A percentile compares a stretch with the other conserved stretches of the same genome.
phyloP scores from a whole-genome alignment of 2,797 vertebrate species.

The Gymnodraco acuticeps region DNA sequence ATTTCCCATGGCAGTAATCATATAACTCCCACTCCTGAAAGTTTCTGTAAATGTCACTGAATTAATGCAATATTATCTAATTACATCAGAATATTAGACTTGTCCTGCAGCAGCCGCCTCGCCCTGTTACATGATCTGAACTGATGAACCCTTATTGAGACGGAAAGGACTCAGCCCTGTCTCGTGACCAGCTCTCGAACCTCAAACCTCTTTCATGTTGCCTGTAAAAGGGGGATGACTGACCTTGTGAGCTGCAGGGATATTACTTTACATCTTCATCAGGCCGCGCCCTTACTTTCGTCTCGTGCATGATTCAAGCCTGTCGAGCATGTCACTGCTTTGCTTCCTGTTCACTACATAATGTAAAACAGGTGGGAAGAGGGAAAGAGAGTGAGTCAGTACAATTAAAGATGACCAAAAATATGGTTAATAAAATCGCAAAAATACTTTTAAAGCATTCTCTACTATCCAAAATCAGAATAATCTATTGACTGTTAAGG shows the following conservation, averaged over 20 bases:
- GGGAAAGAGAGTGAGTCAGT: conserved; percentile 3
- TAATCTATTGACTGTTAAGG: conserved; percentile 35
- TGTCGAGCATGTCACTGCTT: conserved; percentile 39
- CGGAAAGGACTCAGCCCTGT: conserved; percentile 60
- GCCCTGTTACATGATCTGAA: conserved; percentile 56
- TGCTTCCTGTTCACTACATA: conserved; percentile 62
- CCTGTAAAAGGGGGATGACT: conserved; percentile 54
- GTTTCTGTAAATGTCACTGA: conserved; percentile 41
- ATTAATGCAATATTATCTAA: conserved; percentile 46
- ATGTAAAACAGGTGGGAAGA: conserved; percentile 72
- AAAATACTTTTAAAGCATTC: conserved; percentile 28
- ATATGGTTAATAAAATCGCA: conserved; percentile 8
- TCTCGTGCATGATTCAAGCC: conserved; percentile 44
- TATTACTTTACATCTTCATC: conserved; percentile 74
- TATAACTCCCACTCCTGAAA: not conserved
- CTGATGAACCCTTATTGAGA: conserved; percentile 59
- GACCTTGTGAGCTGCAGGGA: conserved; percentile 72
- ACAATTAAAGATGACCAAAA: conserved; percentile 20
- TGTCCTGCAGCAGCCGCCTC: conserved; percentile 50
- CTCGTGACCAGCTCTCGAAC: conserved; percentile 75
- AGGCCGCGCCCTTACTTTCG: conserved; percentile 52
- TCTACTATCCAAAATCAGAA: conserved; percentile 35
- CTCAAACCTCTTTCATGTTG: conserved; percentile 74
- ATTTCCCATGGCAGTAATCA: not conserved
- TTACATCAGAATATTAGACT: conserved; percentile 35